A percentile compares a stretch with the other conserved stretches of the same genome.
Evolutionary conservation across 2,113 vertebrate genomes (phyloP).

Genomic region (Caranx ignobilis): DNA sequence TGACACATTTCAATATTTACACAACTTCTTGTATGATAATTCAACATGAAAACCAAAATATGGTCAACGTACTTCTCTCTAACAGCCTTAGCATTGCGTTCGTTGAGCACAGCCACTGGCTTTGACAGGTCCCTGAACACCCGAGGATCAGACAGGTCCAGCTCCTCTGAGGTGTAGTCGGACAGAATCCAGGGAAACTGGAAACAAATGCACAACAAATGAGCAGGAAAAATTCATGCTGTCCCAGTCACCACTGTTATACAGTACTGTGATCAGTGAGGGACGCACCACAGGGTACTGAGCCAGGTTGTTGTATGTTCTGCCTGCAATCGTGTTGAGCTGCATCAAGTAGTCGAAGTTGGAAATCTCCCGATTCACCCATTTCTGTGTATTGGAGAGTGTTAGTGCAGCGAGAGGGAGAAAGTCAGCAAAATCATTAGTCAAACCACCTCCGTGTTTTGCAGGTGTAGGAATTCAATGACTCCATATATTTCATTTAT

Average conservation of each 20-base stretch:
- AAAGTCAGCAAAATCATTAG: too few relatives aligned
- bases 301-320: constrained; percentile 96
- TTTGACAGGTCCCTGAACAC: constrained; percentile 96
- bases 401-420: too few relatives aligned
- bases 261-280: neutral
- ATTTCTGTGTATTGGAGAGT: constrained; percentile 87
- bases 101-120: constrained; percentile 94
- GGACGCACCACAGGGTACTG: constrained; percentile 96
- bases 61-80: constrained; percentile 89
- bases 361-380: constrained; percentile 97
- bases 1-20: neutral
- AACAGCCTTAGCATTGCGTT: constrained; percentile 93
- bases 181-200: constrained; percentile 96
- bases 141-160: constrained; percentile 93
- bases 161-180: constrained; percentile 95
- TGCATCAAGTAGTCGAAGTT: constrained; percentile 99
- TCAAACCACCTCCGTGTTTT: too few relatives aligned
- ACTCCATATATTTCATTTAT: neutral
- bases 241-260: neutral
- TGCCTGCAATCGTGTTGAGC: constrained; percentile 96
- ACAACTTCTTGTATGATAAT: neutral
- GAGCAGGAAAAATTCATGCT: neutral
- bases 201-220: constrained; percentile 12
- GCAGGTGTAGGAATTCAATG: neutral
- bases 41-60: neutral